These are phyloP conservation scores for Tiliacea citrago DNA, from an alignment of 2,888 invertebrate species.

Conservation along the genomic window DNA sequence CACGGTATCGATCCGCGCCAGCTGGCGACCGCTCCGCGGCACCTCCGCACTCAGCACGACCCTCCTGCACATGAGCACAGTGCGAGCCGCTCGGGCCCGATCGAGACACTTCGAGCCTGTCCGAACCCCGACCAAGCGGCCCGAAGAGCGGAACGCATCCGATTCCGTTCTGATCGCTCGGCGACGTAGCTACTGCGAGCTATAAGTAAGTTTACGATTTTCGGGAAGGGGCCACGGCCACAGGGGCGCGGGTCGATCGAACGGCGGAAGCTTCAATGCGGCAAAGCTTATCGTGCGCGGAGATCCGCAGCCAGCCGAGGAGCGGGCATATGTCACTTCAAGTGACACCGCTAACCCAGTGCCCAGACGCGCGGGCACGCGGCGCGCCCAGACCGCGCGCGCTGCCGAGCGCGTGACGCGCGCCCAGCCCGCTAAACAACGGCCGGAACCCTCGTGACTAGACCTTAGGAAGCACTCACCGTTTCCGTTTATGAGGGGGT, in stretches of 20 bases:
- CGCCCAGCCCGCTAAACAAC: constrained; percentile 55
- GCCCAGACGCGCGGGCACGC: constrained; percentile 65
- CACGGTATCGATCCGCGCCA: constrained; percentile 86
- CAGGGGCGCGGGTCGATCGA: constrained; percentile 82
- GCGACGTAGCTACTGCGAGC: constrained; percentile 54
- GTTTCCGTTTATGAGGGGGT: constrained; percentile 94
- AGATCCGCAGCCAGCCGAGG: constrained; percentile 64
- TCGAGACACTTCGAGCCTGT: constrained; percentile 4
- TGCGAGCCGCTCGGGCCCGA: neutral
- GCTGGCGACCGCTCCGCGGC: constrained; percentile 79
- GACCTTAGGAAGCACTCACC: constrained; percentile 85
- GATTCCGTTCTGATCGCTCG: constrained; percentile 44
- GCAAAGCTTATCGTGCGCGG: constrained; percentile 78
- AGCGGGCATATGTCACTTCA: constrained; percentile 61
- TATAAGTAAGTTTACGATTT: constrained; percentile 70
- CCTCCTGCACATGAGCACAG: constrained; percentile 51
- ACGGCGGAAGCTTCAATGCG: constrained; percentile 84
- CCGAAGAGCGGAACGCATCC: constrained; percentile 37
- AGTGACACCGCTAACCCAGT: constrained; percentile 67
- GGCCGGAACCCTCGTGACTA: constrained; percentile 24
- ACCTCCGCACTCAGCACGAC: constrained; percentile 66
- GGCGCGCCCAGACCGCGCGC: constrained; percentile 61
- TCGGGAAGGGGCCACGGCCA: constrained; percentile 76
- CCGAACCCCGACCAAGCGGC: constrained; percentile 41
- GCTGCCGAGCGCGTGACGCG: constrained; percentile 63